Conservation (phyloP, 2,797 vertebrate species). For the Loris lydekkerianus region DNA sequence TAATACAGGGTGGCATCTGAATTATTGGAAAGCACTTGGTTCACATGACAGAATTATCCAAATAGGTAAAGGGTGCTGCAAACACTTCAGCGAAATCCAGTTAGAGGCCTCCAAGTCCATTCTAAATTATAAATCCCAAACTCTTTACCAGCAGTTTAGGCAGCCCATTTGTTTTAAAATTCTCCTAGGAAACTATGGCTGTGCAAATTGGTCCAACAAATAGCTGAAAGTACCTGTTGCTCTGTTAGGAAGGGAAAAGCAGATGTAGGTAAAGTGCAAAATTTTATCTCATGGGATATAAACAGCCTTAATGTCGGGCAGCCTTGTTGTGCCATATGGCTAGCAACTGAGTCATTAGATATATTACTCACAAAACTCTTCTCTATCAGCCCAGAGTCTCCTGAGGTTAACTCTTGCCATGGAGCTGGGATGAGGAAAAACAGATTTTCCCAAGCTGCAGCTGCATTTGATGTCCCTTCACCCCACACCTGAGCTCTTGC, state of each 20-base stretch:
- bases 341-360: background rate
- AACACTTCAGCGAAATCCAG: slow-evolving; percentile 40
- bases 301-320: background rate
- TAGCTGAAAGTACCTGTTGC: background rate
- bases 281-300: slow-evolving; percentile 14
- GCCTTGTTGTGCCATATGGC: background rate
- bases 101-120: background rate
- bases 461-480: slow-evolving; percentile 34
- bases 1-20: background rate
- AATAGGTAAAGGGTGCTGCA: background rate
- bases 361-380: slow-evolving; percentile 26
- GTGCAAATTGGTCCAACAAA: slow-evolving; percentile 1
- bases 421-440: slow-evolving; percentile 62
- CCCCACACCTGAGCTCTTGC: slow-evolving; percentile 58
- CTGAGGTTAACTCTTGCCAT: slow-evolving; percentile 67
- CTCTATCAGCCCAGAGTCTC: slow-evolving; percentile 29
- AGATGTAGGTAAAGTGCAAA: background rate
- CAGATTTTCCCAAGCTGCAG: slow-evolving; percentile 56
- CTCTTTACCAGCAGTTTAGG: background rate
- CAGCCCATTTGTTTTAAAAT: slow-evolving; percentile 40
- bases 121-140: background rate
- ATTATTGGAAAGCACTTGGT: background rate
- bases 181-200: slow-evolving; percentile 1
- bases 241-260: slow-evolving; percentile 23
- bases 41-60: background rate